Base-by-base conservation (phyloP, 2,888 invertebrate species). In the Taenaris catops region DNA sequence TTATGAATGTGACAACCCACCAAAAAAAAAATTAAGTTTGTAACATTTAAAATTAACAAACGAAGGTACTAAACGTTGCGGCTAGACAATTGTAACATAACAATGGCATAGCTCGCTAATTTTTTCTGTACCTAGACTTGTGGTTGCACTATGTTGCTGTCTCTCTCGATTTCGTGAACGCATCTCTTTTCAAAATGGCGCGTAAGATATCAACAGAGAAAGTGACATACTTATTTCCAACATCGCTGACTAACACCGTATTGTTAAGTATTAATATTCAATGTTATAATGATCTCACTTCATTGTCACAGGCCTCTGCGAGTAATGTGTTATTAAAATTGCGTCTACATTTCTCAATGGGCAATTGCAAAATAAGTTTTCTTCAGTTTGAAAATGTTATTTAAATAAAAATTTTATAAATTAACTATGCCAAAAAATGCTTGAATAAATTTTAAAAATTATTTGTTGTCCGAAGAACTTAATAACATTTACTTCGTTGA, bases 231-330 rank as follows among this genome's bases (percentile, higher is more conserved):
- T 26, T 24, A 27, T 38, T 24, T 29, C 25, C 32, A 38, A 35
- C 34, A 35, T 40, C 35, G 40, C 46, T 42, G 11, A 72, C 66
- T 71, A 72, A 71, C 55, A 65, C 72, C 63, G 61, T 76, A 73
- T 74, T 73, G 64, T 72, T 78, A 78, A 81, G 83, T 80, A 83
- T 84, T 84, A 78, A 80, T 79, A 68, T 72, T 75, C 74, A 79
- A 73, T 76, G 31, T 70, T 69, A 68, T 70, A n/a, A 73, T 84
- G 84, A 86, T 86, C 84, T 86, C 84, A 86, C 74, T 74, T 65
- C 70, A 66, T 70, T 76, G 79, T 84, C 80, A 78, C 80, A 78
- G 68, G 57, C 61, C 51, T 38, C 34, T 45, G 42, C 44, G 46
- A 48, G 41, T 52, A 44, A 46, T 53, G 38, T 41, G 48, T 45